Base-by-base conservation (phyloP, 1,140 invertebrate genomes). In the Formica selysi region DNA sequence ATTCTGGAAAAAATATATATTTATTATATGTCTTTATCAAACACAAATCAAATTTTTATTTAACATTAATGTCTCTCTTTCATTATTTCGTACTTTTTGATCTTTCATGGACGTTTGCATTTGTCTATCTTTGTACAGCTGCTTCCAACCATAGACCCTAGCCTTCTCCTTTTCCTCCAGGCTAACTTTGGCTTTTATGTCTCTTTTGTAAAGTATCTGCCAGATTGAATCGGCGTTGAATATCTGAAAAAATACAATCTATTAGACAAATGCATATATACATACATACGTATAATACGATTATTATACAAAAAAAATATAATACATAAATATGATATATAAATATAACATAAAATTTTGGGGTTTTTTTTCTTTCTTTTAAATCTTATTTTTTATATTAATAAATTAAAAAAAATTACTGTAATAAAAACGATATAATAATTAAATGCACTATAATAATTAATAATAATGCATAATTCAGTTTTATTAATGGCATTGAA, bases 141-240 rank as follows among this genome's bases (percentile, higher is more conserved):
- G 57, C 62, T 92, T 93, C 93, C 93, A 94, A 44, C 87, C 88
- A 36, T 73, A 87, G 7, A 86, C 10, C 22, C 29, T 85, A n/a
- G 62, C 73, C 8, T 70, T 57, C 16, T 89, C 29, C 6, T 57
- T 76, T 68, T 93, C 90, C 22, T 85, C 26, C 19, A 26, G 36
- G 3, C 7, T 68, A n/a, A 79, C 64, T 11, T n/a, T 68, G 0
- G 29, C 10, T n/a, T 13, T 54, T 44, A 81, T 92, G 22, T 84
- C 84, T 54, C 89, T 94, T 51, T 86, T 90, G 10, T 89, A 93
- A n/a, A 94, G 64, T n/a, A 91, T 59, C 62, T 93, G 79, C 94
- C 93, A 95, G n/a, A 94, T 57, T 3, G 7, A 76, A 71, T 94
- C 90, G 4, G 80, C 67, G 76, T 93, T 90, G 38, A 94, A 95